These are phyloP conservation scores for Netelia fuscicornis DNA, from an alignment of 2,888 invertebrate species.

Conservation along the genomic window DNA sequence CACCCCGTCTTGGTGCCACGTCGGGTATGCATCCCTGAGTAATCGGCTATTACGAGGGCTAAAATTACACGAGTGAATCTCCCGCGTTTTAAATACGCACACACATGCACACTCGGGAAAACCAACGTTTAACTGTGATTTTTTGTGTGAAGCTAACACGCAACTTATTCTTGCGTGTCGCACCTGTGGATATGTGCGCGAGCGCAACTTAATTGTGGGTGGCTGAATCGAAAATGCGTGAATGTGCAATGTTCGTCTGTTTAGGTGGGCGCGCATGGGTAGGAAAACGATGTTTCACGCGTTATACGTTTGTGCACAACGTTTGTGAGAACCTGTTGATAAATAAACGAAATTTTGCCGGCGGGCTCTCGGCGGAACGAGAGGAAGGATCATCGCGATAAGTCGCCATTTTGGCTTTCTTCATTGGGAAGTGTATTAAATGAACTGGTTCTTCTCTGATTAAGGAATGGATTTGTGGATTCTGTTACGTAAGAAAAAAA, in stretches of 20 bases:
- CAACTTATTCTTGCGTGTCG: conserved; percentile 10
- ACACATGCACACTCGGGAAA: conserved; percentile 30
- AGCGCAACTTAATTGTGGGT: background rate
- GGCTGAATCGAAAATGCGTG: conserved; percentile 9
- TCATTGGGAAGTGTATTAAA: too few relatives aligned
- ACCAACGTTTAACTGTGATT: conserved; percentile 78
- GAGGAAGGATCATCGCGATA: background rate
- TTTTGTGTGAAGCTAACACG: conserved; percentile 58
- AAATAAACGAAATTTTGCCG: conserved; percentile 39
- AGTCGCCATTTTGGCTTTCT: background rate
- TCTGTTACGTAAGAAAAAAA: too few relatives aligned
- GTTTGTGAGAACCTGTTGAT: conserved; percentile 51
- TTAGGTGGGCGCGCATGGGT: conserved; percentile 8
- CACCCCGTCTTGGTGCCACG: conserved; percentile 92
- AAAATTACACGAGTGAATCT: background rate
- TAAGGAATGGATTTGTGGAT: background rate
- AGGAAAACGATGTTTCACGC: conserved; percentile 14
- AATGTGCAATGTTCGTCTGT: conserved; percentile 16
- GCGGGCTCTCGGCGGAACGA: conserved; percentile 37
- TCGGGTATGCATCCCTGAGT: conserved; percentile 91
- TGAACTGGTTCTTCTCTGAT: background rate
- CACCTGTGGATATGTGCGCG: conserved; percentile 4
- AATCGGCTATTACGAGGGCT: conserved; percentile 48
- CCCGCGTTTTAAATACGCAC: conserved; percentile 7
- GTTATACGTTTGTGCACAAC: conserved; percentile 32